Evolutionary conservation across 2,797 vertebrate species (phyloP).

Genomic region (Todus mexicanus): DNA sequence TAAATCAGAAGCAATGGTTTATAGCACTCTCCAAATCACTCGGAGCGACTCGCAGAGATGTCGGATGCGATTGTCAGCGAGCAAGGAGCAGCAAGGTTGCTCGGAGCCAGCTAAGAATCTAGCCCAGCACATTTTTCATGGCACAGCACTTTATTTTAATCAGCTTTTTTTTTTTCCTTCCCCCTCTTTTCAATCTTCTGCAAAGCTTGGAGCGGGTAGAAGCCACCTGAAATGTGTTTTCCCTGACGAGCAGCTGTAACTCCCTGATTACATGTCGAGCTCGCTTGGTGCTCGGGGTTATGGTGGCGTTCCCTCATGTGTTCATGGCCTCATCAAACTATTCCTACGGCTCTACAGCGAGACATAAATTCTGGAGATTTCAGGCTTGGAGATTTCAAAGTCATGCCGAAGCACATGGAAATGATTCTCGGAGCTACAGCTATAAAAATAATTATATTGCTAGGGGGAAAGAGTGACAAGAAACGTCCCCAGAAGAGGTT

Average conservation of each 20-base stretch:
- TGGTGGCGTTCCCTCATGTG: neutral
- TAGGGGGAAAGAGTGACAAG: neutral
- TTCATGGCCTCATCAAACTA: neutral
- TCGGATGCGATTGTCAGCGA: neutral
- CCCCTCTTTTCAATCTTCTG: neutral
- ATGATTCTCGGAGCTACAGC: neutral
- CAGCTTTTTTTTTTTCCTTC: neutral
- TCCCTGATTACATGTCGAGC: neutral
- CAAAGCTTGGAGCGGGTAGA: neutral
- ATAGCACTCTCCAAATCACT: neutral
- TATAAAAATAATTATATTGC: slow-evolving; percentile 29
- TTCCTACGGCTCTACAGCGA: neutral
- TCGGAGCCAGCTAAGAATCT: neutral
- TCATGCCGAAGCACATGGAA: neutral
- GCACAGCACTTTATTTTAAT: neutral
- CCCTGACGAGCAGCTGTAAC: neutral
- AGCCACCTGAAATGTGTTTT: neutral
- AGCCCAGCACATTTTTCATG: neutral
- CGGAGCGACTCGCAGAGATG: neutral
- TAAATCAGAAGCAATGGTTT: neutral
- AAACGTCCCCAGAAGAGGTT: neutral
- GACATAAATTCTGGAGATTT: slow-evolving; percentile 11
- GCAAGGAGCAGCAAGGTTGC: neutral
- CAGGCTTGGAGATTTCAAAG: neutral
- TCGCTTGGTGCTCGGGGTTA: neutral